A percentile compares a stretch with the other conserved stretches of the same genome.
phyloP scores from a whole-genome alignment of 64 coral and sea anemone species.

The Actinia equina region DNA sequence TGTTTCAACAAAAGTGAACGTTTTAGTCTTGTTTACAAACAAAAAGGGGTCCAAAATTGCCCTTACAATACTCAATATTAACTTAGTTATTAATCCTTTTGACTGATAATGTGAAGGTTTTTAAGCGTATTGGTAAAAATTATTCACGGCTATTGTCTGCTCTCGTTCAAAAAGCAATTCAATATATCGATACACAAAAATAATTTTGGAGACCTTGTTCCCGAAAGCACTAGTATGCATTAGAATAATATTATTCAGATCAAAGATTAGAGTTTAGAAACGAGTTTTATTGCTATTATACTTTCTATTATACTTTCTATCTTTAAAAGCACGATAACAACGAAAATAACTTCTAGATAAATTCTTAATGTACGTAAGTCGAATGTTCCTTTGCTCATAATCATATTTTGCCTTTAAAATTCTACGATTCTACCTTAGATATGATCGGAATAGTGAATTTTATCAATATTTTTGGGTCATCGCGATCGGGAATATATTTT shows the following conservation, averaged over 20 bases:
- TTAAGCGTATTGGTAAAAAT: neutral
- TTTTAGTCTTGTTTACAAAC: neutral
- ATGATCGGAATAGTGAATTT: no score
- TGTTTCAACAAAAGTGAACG: neutral
- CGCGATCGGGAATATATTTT: no score
- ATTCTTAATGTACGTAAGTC: no score
- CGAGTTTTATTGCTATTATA: neutral
- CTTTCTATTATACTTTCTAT: neutral
- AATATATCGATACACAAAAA: no score
- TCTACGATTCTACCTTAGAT: no score
- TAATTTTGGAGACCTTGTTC: neutral
- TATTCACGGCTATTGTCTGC: neutral
- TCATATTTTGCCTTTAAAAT: no score
- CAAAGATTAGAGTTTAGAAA: no score
- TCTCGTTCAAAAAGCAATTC: neutral
- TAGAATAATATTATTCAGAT: neutral
- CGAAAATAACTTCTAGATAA: no score
- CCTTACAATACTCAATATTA: neutral
- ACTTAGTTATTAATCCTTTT: neutral
- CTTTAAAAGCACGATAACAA: no score
- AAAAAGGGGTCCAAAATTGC: neutral
- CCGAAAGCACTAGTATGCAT: neutral
- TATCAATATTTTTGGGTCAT: no score
- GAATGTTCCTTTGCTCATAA: no score
- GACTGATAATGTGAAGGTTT: neutral